Evolutionary conservation across 2,113 vertebrate species (phyloP), one percentile per base, ranked within the genome.

Genomic region (Nicator chloris): DNA sequence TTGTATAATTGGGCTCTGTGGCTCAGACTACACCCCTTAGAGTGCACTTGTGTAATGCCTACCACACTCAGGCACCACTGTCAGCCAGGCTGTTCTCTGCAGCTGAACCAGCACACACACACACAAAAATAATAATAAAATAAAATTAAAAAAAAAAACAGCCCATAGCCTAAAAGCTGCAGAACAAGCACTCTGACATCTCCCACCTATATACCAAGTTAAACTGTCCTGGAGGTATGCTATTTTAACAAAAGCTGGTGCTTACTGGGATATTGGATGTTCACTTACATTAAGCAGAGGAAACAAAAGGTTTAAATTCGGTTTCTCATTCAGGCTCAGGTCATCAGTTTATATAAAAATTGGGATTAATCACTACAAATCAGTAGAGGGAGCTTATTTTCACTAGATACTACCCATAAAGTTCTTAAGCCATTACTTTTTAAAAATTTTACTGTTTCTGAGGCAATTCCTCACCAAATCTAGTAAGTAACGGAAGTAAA

Each of bases 201-300:
- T 44, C 69, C 17, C 47, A 56, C 4, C 2, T 7, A n/a, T 0
- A 1, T 13, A 45, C 27, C 33, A 64, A 54, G 7, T 20, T 53
- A 59, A 26, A 37, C 54, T 65, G 11, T 15, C 30, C 21, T 37
- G 50, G 11, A 63, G 13, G 9, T 6, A 47, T 11, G 13, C 19
- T 24, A 5, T 40, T 70, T 75, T 56, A 64, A 30, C 31, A 90
- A 82, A 85, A 91, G 24, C 17, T 63, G 9, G 15, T 50, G 20
- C n/a, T 83, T 71, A 71, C 24, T 78, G 37, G 19, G 21, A 53
- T 77, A 71, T 0, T 45, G 40, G 12, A 70, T 20, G 12, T 11
- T 54, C 33, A 49, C 40, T 85, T 47, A 20, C 4, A 81, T 51
- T 57, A 88, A 11, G 27, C 19, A 54, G 61, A 86, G 26, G 20